A percentile compares a stretch with the other conserved stretches of the same genome.
These are phyloP conservation scores for Scaeva pyrastri DNA, from an alignment of 2,888 invertebrate species.

Conservation along the genomic window DNA sequence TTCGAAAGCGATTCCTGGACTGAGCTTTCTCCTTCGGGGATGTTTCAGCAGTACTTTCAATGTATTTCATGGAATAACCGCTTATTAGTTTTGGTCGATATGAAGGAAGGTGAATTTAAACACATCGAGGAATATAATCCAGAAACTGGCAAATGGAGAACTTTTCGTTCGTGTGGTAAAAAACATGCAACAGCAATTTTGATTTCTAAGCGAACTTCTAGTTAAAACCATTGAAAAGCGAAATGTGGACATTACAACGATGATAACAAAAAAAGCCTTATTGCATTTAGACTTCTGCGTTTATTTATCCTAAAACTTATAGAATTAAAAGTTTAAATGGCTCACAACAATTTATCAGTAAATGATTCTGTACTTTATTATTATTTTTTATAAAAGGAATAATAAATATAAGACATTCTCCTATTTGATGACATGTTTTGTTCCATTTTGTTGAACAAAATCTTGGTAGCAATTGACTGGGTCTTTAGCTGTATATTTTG, in stretches of 20 bases:
- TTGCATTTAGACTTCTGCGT: too few species aligned
- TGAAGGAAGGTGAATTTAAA: neutral
- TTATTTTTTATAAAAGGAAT: neutral
- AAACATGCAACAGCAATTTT: constrained; percentile 7
- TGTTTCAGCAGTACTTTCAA: constrained; percentile 10
- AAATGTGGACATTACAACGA: too few species aligned
- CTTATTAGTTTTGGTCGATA: constrained; percentile 12
- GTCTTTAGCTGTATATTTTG: constrained; percentile 79
- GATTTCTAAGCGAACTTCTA: neutral
- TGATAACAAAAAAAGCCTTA: too few species aligned
- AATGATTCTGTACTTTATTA: neutral
- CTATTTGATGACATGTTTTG: constrained; percentile 14
- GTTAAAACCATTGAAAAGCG: too few species aligned
- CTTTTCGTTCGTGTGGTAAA: neutral
- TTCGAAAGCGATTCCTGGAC: constrained; percentile 1
- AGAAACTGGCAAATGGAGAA: constrained; percentile 22
- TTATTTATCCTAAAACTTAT: too few species aligned
- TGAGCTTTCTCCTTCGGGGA: constrained; percentile 22
- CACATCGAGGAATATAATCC: constrained; percentile 42
- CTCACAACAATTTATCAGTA: too few species aligned
- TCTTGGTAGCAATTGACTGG: constrained; percentile 82
- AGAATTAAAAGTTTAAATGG: too few species aligned
- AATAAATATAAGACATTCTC: neutral
- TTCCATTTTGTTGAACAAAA: constrained; percentile 64
- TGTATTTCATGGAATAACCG: constrained; percentile 8